These are phyloP conservation scores for Lissonota sp. DNA, from an alignment of 2,888 invertebrate species.

Conservation along the genomic window DNA sequence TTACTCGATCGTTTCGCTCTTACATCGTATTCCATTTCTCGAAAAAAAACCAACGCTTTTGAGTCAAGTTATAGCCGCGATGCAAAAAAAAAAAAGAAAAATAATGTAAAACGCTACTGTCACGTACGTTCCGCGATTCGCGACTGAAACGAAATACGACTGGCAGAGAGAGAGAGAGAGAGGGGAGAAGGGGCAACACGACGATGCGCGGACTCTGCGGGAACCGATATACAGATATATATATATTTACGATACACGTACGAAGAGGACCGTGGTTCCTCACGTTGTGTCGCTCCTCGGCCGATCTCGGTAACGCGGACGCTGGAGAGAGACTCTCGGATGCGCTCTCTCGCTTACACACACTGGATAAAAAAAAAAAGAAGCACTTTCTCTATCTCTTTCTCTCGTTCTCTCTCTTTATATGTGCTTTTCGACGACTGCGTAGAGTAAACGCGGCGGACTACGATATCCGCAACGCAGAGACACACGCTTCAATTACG, in stretches of 20 bases:
- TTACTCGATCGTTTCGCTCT: not conserved
- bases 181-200: not conserved
- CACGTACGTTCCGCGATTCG: constrained; percentile 10
- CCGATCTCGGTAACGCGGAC: constrained; percentile 17
- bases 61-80: not conserved
- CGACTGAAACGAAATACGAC: constrained; percentile 9
- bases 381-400: constrained; percentile 28
- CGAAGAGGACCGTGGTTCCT: constrained; percentile 44
- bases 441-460: constrained; percentile 24
- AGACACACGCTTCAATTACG: not conserved
- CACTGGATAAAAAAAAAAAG: not conserved
- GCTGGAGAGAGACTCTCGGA: constrained; percentile 28
- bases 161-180: not conserved
- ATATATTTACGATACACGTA: not conserved
- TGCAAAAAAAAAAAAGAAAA: too few relatives aligned
- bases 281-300: constrained; percentile 45
- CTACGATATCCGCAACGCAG: not conserved
- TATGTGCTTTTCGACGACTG: constrained; percentile 2
- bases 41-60: not conserved
- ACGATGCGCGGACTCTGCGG: constrained; percentile 10
- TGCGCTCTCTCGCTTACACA: constrained; percentile 15
- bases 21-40: not conserved
- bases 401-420: not conserved
- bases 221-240: not conserved
- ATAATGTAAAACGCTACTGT: not conserved